Percentiles rank a stretch among this genome's conserved stretches.
phyloP scores from a whole-genome alignment of 2,888 invertebrate species.

The Cerastis rubricosa region DNA sequence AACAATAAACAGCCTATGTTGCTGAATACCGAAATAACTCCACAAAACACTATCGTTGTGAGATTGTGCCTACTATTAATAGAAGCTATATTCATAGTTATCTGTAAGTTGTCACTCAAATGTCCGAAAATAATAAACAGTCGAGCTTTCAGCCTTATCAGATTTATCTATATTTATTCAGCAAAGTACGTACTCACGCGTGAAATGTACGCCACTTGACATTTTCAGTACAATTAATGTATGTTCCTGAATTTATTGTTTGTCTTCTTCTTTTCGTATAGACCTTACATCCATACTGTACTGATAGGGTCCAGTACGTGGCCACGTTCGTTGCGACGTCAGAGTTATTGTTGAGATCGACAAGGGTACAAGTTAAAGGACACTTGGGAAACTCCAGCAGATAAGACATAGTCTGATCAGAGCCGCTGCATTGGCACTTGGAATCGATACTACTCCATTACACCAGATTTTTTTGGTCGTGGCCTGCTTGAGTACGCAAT shows the following conservation, averaged over 20 bases:
- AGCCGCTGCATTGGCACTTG: background rate
- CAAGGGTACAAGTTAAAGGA: background rate
- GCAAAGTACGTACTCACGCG: constrained; percentile 48
- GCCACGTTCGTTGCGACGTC: background rate
- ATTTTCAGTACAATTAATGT: constrained; percentile 24
- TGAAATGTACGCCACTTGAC: constrained; percentile 42
- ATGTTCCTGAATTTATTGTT: constrained; percentile 19
- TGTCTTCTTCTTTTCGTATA: background rate
- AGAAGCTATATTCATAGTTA: constrained; percentile 54
- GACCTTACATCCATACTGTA: background rate
- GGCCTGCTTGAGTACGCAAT: background rate
- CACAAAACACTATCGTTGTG: background rate
- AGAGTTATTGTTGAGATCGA: background rate
- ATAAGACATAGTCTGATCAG: background rate
- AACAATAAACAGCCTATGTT: background rate
- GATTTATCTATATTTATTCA: constrained; percentile 64
- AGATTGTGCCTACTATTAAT: constrained; percentile 38
- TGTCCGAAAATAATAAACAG: constrained; percentile 64
- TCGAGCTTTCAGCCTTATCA: constrained; percentile 63
- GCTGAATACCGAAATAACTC: background rate
- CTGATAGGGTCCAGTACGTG: background rate
- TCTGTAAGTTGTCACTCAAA: constrained; percentile 65
- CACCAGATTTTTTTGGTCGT: background rate
- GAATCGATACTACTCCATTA: background rate
- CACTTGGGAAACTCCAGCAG: background rate